phyloP scores from a whole-genome alignment of 2,888 invertebrate species.

The Perdita meconis region DNA sequence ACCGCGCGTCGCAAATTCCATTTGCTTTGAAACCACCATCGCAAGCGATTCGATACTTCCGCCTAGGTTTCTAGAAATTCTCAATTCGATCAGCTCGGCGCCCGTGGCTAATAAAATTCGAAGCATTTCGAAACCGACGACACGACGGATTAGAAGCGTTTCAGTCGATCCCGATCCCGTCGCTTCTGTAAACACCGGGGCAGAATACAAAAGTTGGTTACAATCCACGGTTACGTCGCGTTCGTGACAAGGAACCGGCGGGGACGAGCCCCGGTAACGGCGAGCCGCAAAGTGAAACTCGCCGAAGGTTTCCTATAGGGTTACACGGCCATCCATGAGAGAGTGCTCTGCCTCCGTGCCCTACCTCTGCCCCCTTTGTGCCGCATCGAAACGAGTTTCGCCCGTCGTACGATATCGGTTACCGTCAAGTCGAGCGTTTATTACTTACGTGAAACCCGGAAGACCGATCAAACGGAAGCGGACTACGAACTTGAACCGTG shows the following conservation, averaged over 20 bases:
- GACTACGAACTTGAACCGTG: conserved; percentile 43
- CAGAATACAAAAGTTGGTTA: too few relatives aligned
- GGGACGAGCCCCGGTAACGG: conserved; percentile 63
- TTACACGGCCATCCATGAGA: conserved; percentile 72
- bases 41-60: too few relatives aligned
- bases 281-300: conserved; percentile 76
- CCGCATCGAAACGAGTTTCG: conserved; percentile 67
- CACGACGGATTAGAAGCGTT: too few relatives aligned
- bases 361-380: conserved; percentile 53
- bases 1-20: too few relatives aligned
- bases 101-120: too few relatives aligned
- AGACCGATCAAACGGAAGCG: conserved; percentile 65
- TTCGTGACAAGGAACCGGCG: conserved; percentile 58
- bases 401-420: conserved; percentile 70
- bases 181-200: too few relatives aligned
- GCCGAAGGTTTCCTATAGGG: conserved; percentile 72
- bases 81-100: too few relatives aligned
- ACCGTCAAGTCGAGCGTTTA: conserved; percentile 57
- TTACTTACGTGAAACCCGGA: conserved; percentile 65
- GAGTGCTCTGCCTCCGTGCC: conserved; percentile 43
- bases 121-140: too few relatives aligned
- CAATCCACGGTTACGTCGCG: conserved; percentile 43
- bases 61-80: too few relatives aligned
- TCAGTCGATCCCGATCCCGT: too few relatives aligned
- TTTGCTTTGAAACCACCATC: too few relatives aligned